Evolutionary conservation across 64 coral and sea anemone species (phyloP), one percentile per base, ranked within the genome.

Genomic region (Montipora sp.): DNA sequence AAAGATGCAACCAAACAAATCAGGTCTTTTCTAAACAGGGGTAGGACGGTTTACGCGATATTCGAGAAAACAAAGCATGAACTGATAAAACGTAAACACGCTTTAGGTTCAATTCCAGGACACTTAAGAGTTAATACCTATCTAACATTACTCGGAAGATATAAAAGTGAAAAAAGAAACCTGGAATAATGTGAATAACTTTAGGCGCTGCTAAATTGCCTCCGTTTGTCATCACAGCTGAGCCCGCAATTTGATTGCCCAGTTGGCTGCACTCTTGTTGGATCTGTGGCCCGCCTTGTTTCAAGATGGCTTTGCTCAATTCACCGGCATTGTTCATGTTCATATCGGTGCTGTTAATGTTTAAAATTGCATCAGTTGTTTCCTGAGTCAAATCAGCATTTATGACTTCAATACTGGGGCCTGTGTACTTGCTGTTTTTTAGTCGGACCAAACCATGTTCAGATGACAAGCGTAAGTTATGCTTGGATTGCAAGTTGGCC

Each of bases 351-450:
- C 95, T 74, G 49, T 43, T 94, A 5, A 96, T 81, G 20, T 96
- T 96, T 3, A 96, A 73, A 63, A 96, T 91, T n/a, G 93, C 95
- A 58, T 96, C 95, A 46, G 83, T 89, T n/a, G 48, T 72, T 51
- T 96, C 92, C 19, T 84, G 20, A 5, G 87, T 79, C 16, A 96
- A 77, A 68, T 96, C 92, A 15, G 88, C 95, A 19, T 90, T 87
- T 63, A 90, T 49, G 46, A 93, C 48, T 47, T 80, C n/a, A 27
- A 81, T 22, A 81, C 76, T 70, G 36, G 49, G 15, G 49, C 45
- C 5, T 27, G 27, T 27, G 24, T 3, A 0, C 8, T 15, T 5
- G n/a, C 75, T 73, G 5, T 48, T 23, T 1, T 27, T 27, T 27
- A 27, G 27, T 27, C 27, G 1, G 27, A 27, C 27, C 27, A 27